These are phyloP conservation scores for Oikopleura dioica DNA, from an alignment of 23 tunicate species.

Conservation along the genomic window DNA sequence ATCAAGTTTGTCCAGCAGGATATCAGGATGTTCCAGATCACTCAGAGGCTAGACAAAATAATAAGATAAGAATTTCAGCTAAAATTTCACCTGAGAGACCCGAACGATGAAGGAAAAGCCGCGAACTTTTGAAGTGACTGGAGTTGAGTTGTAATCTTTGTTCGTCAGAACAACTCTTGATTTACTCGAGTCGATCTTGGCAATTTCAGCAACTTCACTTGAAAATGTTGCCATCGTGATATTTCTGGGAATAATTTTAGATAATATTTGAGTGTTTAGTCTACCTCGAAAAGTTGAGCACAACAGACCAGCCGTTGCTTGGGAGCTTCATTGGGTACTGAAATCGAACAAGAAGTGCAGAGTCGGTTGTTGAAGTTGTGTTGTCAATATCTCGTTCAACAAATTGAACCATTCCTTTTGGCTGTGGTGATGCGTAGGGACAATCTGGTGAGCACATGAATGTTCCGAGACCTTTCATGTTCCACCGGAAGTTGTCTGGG, in stretches of 20 bases:
- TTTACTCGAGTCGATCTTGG: neutral
- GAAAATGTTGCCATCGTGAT: neutral
- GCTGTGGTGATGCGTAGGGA: neutral
- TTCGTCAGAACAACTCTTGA: neutral
- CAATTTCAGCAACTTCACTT: neutral
- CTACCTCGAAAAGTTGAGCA: neutral
- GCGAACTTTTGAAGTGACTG: neutral
- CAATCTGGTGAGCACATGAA: neutral
- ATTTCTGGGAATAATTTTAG: neutral
- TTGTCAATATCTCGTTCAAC: neutral
- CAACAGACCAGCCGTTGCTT: neutral
- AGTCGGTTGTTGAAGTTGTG: neutral
- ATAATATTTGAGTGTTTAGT: neutral
- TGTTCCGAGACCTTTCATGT: neutral
- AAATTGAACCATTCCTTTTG: neutral
- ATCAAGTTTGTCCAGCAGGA: too few relatives aligned
- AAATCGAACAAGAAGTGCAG: neutral
- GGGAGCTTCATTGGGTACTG: neutral
- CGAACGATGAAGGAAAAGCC: neutral
- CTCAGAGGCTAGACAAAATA: too few relatives aligned
- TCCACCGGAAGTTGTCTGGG: neutral
- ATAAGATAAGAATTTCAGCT: too few relatives aligned
- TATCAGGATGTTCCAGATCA: too few relatives aligned
- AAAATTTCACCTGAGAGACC: too few relatives aligned
- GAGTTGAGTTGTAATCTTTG: neutral